Evolutionary conservation across 2,888 invertebrate genomes (phyloP), one percentile per base, ranked within the genome.

Genomic region (Rhodophaea formosa): DNA sequence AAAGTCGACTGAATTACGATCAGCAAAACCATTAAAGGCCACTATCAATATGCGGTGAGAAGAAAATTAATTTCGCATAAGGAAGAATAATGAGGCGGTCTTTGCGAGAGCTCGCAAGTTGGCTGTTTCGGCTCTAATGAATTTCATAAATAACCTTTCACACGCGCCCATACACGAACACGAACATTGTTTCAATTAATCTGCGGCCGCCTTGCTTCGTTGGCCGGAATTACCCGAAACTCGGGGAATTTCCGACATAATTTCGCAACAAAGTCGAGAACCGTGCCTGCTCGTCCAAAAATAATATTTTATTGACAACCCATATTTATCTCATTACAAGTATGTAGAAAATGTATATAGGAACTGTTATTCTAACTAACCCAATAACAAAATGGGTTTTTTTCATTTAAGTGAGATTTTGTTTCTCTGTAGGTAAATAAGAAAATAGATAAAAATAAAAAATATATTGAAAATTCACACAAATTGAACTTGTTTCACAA

Each of bases 131-230:
- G 17, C 46, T 56, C 42, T 56, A 56, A 56, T 56, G 42, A 56
- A 56, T 56, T 56, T 56, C 56, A 56, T 56, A 56, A 56, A 49
- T 56, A 56, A 56, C 56, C 56, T 47, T 56, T 56, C 49, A 56
- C 56, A 56, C 56, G 55, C 44, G 45, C 55, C 46, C 47, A 56
- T 51, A 51, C 47, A 49, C 35, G 51, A 51, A 51, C 47, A 15
- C 32, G 52, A 57, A 60, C 59, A 60, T 58, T 59, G 62, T 59
- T 56, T 59, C 59, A 62, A 60, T 62, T 62, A 60, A 62, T 57
- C 57, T 53, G 53, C 52, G 51, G 57, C 29, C 47, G 47, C 56
- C 49, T 30, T 54, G 53, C 53, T 56, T 56, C 56, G 29, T 29
- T 39, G 49, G 42, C 56, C 49, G 47, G 49, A 56, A 56, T 56